A percentile compares a stretch with the other conserved stretches of the same genome.
Evolutionary conservation across 2,888 invertebrate genomes (phyloP).

Genomic region (Morinoia aosen): DNA sequence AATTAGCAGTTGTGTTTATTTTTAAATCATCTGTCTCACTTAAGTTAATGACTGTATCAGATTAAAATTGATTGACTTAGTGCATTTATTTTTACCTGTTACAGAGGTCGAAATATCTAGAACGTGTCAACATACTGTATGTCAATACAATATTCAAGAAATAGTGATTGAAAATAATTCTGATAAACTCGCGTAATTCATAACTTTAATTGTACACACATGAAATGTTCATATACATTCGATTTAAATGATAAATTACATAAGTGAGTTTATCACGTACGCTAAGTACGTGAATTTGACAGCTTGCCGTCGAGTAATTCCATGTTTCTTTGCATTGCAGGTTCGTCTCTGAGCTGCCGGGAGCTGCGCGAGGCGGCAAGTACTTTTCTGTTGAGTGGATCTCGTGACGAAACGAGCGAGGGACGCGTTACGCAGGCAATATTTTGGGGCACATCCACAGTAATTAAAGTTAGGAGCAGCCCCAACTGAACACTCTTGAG

Average conservation of each 20-base stretch:
- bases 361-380: neutral
- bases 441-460: neutral
- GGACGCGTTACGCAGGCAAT: neutral
- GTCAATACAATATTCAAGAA: neutral
- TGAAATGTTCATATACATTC: no score
- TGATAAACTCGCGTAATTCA: neutral
- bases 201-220: no score
- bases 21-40: no score
- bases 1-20: no score
- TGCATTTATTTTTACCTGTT: no score
- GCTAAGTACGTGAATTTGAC: neutral
- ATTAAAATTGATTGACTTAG: no score
- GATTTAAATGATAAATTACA: neutral
- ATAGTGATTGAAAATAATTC: neutral
- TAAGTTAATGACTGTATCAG: no score
- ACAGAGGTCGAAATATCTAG: no score
- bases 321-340: neutral
- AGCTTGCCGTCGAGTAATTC: neutral
- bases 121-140: neutral
- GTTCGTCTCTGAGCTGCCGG: neutral
- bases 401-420: neutral
- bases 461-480: neutral
- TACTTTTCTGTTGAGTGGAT: neutral
- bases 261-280: neutral
- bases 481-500: neutral